phyloP scores from a whole-genome alignment of 2,797 vertebrate species.

The Peromyscus nudipes region DNA sequence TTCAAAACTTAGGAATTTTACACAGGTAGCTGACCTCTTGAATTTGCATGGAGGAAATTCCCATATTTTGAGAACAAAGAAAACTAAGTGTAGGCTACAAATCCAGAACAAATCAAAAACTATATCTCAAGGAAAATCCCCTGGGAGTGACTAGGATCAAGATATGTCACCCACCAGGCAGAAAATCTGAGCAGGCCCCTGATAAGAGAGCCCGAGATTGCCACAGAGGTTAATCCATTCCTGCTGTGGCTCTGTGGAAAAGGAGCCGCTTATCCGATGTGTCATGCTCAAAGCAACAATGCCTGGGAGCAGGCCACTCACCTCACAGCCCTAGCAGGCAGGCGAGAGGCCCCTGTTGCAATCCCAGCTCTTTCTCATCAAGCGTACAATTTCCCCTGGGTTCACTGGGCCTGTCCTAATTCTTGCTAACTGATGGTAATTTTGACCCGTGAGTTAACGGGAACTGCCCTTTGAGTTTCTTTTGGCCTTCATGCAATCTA shows the following conservation, averaged over 20 bases:
- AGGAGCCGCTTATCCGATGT: slow-evolving; percentile 69
- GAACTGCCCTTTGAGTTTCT: slow-evolving; percentile 78
- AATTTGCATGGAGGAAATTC: slow-evolving; percentile 21
- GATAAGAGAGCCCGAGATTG: slow-evolving; percentile 18
- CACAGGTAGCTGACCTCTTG: neutral
- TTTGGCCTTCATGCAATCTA: slow-evolving; percentile 75
- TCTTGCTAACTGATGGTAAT: slow-evolving; percentile 78
- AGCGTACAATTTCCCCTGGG: slow-evolving; percentile 60
- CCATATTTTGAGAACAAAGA: slow-evolving; percentile 22
- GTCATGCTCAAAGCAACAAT: slow-evolving; percentile 42
- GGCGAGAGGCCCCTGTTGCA: slow-evolving; percentile 53
- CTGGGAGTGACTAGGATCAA: neutral
- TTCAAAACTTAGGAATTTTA: neutral
- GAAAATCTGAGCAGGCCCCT: slow-evolving; percentile 70
- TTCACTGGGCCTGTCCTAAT: slow-evolving; percentile 74
- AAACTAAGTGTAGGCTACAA: slow-evolving; percentile 45
- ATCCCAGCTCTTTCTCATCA: slow-evolving; percentile 76
- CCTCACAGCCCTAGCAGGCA: slow-evolving; percentile 19
- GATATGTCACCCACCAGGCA: slow-evolving; percentile 47
- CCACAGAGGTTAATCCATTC: slow-evolving; percentile 62
- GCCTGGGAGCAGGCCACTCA: slow-evolving; percentile 27
- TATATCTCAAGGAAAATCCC: slow-evolving; percentile 24
- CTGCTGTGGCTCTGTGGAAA: slow-evolving; percentile 60
- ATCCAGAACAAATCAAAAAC: slow-evolving; percentile 62
- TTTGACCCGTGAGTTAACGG: slow-evolving; percentile 83